Evolutionary conservation across 2,797 vertebrate species (phyloP), one percentile per base, ranked within the genome.

Genomic region (Neoniphon sammara): DNA sequence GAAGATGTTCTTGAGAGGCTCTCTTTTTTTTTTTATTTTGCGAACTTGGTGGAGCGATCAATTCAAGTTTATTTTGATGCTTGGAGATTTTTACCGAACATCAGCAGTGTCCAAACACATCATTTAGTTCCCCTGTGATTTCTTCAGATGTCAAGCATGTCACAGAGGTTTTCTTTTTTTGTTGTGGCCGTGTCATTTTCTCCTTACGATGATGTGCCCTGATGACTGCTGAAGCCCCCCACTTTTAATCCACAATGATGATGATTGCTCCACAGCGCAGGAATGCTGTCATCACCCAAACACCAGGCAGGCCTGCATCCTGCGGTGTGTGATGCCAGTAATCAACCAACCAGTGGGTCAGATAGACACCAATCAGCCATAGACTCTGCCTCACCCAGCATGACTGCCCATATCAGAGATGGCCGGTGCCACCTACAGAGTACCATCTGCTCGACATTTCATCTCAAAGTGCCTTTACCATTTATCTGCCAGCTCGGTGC

Each of bases 331-430:
- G 74, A 85, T 88, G 82, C 83, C 70, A 85, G 89, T 90, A 93
- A 94, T 95, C 92, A 92, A 85, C 88, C 82, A 86, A 89, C 81
- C 90, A 83, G 89, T 90, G 88, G 89, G 86, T 88, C 85, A 89
- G 85, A 88, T 78, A 87, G 91, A 91, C 87, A 87, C 85, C 91
- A 93, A 93, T 94, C 93, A 93, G 77, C 82, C 76, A 44, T 61
- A 78, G 80, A 82, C 88, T 81, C 69, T 25, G 69, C 89, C 90
- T 88, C 80, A 66, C 90, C 61, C 93, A 92, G 91, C 89, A 50
- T 61, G 91, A 56, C 73, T 39, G 80, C 80, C 82, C 75, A 59
- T 81, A 83, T 90, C 86, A 77, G 88, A 89, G 84, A 86, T 82
- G 77, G 84, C 78, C 75, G 30, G 66, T 62, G 81, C 87, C 88